Percentiles rank a stretch among this genome's conserved stretches.
Evolutionary conservation across 2,797 vertebrate genomes (phyloP).

Genomic region (Falco naumanni): DNA sequence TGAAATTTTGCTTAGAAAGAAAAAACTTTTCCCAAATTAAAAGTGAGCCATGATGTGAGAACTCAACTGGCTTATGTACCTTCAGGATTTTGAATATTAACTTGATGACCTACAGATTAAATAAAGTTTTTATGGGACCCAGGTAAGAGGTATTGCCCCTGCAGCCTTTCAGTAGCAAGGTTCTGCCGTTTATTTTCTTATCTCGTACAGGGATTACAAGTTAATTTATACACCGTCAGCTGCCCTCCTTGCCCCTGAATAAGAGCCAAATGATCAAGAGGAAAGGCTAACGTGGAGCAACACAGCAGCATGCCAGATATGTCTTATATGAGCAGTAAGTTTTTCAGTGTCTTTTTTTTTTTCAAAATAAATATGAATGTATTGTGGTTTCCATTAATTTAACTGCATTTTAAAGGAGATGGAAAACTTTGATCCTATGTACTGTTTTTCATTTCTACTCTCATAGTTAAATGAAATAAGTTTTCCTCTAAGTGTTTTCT

Average conservation of each 20-base stretch:
- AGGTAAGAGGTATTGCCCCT: neutral
- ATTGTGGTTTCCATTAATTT: neutral
- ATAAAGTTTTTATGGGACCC: neutral
- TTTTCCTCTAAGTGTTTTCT: neutral
- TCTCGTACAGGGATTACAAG: neutral
- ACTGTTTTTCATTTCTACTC: neutral
- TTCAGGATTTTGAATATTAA: neutral
- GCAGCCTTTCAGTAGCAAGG: neutral
- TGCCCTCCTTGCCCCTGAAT: neutral
- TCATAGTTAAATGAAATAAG: neutral
- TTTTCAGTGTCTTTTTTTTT: neutral
- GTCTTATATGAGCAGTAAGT: neutral
- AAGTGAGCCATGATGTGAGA: neutral
- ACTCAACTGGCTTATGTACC: neutral
- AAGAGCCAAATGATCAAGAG: neutral
- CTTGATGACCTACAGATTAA: neutral
- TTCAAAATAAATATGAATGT: neutral
- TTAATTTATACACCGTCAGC: neutral
- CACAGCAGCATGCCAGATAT: neutral
- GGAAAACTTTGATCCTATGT: neutral
- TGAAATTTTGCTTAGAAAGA: neutral
- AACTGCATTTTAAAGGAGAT: neutral
- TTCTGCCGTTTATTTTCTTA: neutral
- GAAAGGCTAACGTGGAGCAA: neutral
- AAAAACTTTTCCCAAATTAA: neutral